phyloP scores from a whole-genome alignment of 1,140 invertebrate genomes.

The Drosophila eugracilis region DNA sequence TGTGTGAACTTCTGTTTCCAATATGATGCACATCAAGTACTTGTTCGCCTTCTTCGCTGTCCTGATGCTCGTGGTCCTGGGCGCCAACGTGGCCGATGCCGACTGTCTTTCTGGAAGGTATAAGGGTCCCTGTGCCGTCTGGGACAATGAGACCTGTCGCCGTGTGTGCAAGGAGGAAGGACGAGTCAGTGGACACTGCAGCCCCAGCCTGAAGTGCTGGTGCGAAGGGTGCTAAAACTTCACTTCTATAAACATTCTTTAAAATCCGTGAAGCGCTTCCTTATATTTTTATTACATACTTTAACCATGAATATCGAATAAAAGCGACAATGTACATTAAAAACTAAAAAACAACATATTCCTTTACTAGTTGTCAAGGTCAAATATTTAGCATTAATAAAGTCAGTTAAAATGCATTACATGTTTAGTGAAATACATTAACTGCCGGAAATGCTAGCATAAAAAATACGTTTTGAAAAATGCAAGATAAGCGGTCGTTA shows the following conservation, averaged over 20 bases:
- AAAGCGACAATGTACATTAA: constrained; percentile 6
- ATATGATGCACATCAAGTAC: constrained; percentile 24
- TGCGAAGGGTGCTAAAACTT: constrained; percentile 25
- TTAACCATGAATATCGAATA: neutral
- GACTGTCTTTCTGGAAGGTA: constrained; percentile 28
- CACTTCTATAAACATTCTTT: neutral
- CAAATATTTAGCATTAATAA: neutral
- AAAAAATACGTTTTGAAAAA: too few species aligned
- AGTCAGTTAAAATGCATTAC: too few species aligned
- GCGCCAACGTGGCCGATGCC: constrained; percentile 15
- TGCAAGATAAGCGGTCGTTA: too few species aligned
- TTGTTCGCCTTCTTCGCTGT: constrained; percentile 13
- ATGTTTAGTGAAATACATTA: too few species aligned
- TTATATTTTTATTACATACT: neutral
- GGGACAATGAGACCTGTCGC: constrained; percentile 24
- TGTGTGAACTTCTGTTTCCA: neutral
- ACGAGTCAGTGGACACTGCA: constrained; percentile 24
- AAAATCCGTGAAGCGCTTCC: neutral
- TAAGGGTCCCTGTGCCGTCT: constrained; percentile 20
- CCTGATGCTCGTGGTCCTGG: constrained; percentile 28
- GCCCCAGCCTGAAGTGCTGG: constrained; percentile 31
- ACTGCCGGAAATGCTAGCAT: too few species aligned
- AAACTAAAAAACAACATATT: too few species aligned
- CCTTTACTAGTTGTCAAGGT: too few species aligned
- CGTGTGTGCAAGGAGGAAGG: constrained; percentile 22